Evolutionary conservation across 2,888 invertebrate species (phyloP).

Genomic region (Drosophila koepferae): DNA sequence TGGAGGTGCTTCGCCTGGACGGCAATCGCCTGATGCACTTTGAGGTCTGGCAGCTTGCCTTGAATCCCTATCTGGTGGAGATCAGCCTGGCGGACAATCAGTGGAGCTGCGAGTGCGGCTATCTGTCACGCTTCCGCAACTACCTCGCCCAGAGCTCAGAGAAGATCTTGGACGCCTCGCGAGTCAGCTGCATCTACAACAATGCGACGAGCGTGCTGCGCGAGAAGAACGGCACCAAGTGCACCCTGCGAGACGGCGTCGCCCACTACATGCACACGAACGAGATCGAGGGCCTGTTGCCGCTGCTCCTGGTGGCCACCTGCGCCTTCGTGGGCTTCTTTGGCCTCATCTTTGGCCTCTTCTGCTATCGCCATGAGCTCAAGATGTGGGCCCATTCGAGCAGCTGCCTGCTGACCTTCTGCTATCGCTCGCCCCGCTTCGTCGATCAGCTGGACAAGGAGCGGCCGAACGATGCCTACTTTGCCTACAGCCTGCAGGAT

Average conservation of each 20-base stretch:
- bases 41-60: constrained; percentile 93
- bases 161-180: constrained; percentile 92
- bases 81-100: constrained; percentile 93
- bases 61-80: constrained; percentile 94
- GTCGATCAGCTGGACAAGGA: constrained; percentile 88
- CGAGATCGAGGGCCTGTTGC: constrained; percentile 92
- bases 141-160: constrained; percentile 92
- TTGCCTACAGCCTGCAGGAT: constrained; percentile 97
- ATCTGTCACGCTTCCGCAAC: constrained; percentile 91
- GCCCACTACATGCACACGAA: constrained; percentile 89
- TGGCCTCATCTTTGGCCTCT: constrained; percentile 91
- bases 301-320: constrained; percentile 91
- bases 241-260: constrained; percentile 90
- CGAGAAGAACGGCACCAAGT: constrained; percentile 92
- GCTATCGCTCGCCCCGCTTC: constrained; percentile 92
- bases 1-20: constrained; percentile 94
- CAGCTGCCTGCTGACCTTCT: constrained; percentile 93
- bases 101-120: constrained; percentile 96
- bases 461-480: constrained; percentile 95
- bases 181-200: constrained; percentile 91
- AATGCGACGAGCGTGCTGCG: constrained; percentile 90
- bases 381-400: constrained; percentile 94
- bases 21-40: constrained; percentile 93
- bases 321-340: constrained; percentile 92
- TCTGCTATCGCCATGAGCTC: constrained; percentile 92